Evolutionary conservation across 2,888 invertebrate genomes (phyloP).

Genomic region (Thysanoteuthis rhombus): DNA sequence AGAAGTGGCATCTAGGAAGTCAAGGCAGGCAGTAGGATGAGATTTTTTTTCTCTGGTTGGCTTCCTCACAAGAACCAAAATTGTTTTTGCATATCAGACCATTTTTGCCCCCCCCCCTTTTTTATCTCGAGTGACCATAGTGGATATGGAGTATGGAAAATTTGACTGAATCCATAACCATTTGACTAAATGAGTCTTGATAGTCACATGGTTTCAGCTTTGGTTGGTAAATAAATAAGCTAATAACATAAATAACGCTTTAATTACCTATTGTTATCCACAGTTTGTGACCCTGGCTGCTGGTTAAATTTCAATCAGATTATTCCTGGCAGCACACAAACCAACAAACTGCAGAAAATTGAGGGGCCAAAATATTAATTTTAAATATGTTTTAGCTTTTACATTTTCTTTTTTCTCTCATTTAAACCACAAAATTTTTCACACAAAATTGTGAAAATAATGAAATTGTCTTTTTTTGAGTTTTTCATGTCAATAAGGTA

Average conservation of each 20-base stretch:
- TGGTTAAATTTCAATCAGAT: not conserved
- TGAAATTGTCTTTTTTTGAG: not conserved
- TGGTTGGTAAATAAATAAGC: not conserved
- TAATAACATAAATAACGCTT: not conserved
- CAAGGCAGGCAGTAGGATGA: no score
- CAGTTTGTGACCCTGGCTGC: not conserved
- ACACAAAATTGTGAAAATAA: not conserved
- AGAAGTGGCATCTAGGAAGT: not conserved
- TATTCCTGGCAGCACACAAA: not conserved
- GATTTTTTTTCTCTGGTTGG: not conserved
- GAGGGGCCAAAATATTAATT: not conserved
- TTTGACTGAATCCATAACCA: not conserved
- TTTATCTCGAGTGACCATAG: not conserved
- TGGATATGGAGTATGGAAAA: not conserved
- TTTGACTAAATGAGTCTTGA: not conserved
- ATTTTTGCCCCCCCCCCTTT: not conserved
- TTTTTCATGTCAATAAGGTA: not conserved
- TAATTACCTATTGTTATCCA: not conserved
- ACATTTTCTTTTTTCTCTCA: not conserved
- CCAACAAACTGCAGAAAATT: not conserved
- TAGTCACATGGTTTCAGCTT: not conserved
- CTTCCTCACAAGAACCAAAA: not conserved
- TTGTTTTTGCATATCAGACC: not conserved
- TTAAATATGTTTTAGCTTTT: no score
- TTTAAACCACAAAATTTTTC: not conserved